Evolutionary conservation across 2,113 vertebrate genomes (phyloP), one percentile per base, ranked within the genome.

Genomic region (Dolichallabes microphthalmus): DNA sequence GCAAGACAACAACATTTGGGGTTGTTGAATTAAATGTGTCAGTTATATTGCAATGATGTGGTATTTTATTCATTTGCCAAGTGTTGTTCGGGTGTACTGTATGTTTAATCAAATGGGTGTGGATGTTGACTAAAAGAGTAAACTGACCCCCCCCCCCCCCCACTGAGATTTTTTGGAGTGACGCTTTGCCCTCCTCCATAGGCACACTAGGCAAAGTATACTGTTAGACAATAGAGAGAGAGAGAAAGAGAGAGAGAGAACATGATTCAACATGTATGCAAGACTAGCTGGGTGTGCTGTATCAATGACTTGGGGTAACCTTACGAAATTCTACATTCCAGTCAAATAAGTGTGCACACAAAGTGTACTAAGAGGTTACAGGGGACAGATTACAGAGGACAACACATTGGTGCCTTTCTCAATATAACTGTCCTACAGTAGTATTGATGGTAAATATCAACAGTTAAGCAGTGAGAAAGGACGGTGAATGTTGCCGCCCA

Each of bases 271-370:
- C 85, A 88, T 88, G 87, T 86, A 78, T 84, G 82, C 15, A n/a
- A 64, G 76, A 83, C 75, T 69, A 83, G 87, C 35, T 82, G 82
- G 84, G 85, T 82, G 83, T 85, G 87, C 85, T 68, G 87, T 85
- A 85, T 82, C 82, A 86, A 82, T 84, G 87, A 88, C 85, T 86
- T 82, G 82, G 82, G 85, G 85, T 69, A 82, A 63, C 77, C 71
- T 15, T 73, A 79, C 63, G 80, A 88, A 82, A 60, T 74, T 35
- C 82, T 86, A 78, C 87, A 88, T 88, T 88, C 88, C 88, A 84
- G 82, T 53, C 85, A 86, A 88, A 88, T 88, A 82, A 86, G 80
- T 88, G 87, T 88, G 78, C 86, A 86, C 82, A 85, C 85, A 88
- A 74, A 55, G 63, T 81, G n/a, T 82, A 53, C 39, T 69, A 17